Percentiles rank a stretch among this genome's conserved stretches.
Conservation (phyloP, 2,888 invertebrate genomes). For the Cephus sareptanus region DNA sequence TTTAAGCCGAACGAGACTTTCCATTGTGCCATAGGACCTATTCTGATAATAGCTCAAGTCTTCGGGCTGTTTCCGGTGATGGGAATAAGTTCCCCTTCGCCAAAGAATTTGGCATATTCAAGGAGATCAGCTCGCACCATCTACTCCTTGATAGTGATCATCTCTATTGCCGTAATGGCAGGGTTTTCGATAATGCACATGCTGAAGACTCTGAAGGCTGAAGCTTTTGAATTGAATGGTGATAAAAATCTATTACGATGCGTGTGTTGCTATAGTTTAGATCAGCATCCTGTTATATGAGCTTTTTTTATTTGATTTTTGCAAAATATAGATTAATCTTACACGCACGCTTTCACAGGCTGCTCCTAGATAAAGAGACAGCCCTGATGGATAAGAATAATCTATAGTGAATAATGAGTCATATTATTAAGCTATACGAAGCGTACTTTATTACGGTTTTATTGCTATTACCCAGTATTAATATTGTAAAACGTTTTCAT, state of each 20-base stretch:
- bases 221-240: constrained; percentile 50
- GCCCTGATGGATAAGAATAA: background rate
- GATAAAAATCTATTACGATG: constrained; percentile 13
- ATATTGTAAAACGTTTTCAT: background rate
- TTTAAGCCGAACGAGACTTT: constrained; percentile 44
- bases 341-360: background rate
- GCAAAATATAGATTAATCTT: background rate
- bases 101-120: constrained; percentile 43
- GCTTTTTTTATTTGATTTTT: constrained; percentile 5
- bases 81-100: constrained; percentile 42
- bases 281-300: constrained; percentile 2
- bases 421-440: background rate
- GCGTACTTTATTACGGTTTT: background rate
- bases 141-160: constrained; percentile 40
- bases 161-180: constrained; percentile 40
- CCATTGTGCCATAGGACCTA: constrained; percentile 50
- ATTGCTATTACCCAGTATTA: background rate
- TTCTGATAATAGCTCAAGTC: constrained; percentile 53
- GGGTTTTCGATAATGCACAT: constrained; percentile 51
- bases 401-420: background rate
- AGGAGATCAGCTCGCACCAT: constrained; percentile 40
- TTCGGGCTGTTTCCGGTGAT: constrained; percentile 58
- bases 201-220: constrained; percentile 49
- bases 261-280: background rate
- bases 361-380: background rate